Percentiles rank a stretch among this genome's conserved stretches.
These are phyloP conservation scores for Ditylenchus dipsaci DNA, from an alignment of 1,140 invertebrate species.

Conservation along the genomic window DNA sequence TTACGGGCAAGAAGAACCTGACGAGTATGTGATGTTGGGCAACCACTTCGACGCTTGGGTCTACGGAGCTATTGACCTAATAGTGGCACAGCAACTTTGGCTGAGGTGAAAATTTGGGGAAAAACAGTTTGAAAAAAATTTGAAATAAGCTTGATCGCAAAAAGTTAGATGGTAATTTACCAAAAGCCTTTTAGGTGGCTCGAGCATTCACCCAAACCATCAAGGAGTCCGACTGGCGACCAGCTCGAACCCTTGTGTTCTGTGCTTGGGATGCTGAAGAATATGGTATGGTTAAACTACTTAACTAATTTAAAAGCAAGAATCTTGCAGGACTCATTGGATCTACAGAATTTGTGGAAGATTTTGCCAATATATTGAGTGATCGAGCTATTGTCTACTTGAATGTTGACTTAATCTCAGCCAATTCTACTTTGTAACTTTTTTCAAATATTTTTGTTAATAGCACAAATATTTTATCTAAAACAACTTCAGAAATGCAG, in stretches of 20 bases:
- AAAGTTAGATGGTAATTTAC: too few relatives aligned
- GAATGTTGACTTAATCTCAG: constrained; percentile 50
- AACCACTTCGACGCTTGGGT: constrained; percentile 66
- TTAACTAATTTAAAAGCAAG: neutral
- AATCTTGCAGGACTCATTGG: constrained; percentile 59
- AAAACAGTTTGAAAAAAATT: neutral
- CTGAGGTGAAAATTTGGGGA: constrained; percentile 59
- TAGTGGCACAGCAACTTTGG: constrained; percentile 61
- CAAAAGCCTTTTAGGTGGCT: constrained; percentile 26
- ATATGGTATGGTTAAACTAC: constrained; percentile 40
- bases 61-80: constrained; percentile 58
- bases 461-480: neutral
- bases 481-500: constrained; percentile 37
- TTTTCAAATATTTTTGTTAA: neutral
- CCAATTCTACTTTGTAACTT: constrained; percentile 46
- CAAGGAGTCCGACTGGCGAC: constrained; percentile 59
- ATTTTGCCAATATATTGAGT: constrained; percentile 44
- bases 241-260: constrained; percentile 61
- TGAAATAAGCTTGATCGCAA: too few relatives aligned
- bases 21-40: constrained; percentile 65
- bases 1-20: constrained; percentile 51
- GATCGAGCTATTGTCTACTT: constrained; percentile 51
- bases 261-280: constrained; percentile 64
- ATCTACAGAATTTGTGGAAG: constrained; percentile 54
- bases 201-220: constrained; percentile 59